Conservation (phyloP, 2,113 vertebrate genomes). For the Bungarus multicinctus region DNA sequence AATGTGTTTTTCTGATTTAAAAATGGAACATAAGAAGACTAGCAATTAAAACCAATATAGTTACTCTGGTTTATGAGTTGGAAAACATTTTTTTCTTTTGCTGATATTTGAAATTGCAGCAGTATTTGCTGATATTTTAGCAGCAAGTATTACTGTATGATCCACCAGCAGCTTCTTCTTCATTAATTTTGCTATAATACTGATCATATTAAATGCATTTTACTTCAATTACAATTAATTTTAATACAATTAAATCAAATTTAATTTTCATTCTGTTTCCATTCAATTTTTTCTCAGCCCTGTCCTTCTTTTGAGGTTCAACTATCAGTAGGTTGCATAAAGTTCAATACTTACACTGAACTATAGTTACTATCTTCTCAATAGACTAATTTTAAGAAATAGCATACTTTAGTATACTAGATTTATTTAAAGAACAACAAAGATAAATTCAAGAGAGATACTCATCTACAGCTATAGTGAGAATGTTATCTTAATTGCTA, state of each 20-base stretch:
- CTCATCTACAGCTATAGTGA: neutral
- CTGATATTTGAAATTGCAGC: neutral
- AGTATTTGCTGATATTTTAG: no score
- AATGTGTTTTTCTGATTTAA: neutral
- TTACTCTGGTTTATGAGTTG: slow-evolving; percentile 12
- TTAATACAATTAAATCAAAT: neutral
- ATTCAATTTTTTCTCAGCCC: neutral
- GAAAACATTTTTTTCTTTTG: slow-evolving; percentile 11
- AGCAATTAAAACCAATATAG: neutral
- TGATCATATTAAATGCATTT: neutral
- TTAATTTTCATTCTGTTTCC: neutral
- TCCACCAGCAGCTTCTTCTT: neutral
- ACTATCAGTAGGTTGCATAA: neutral
- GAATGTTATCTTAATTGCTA: neutral
- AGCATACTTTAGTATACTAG: neutral
- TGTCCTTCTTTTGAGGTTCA: neutral
- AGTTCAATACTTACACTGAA: neutral
- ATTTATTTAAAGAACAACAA: neutral
- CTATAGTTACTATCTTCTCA: neutral
- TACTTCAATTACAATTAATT: neutral
- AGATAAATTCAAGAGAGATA: neutral
- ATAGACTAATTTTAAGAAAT: neutral
- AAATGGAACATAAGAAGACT: neutral
- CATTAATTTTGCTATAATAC: neutral
- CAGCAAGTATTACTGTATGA: neutral